Conservation (phyloP, 2,888 invertebrate genomes). For the Epistrophe grossulariae region DNA sequence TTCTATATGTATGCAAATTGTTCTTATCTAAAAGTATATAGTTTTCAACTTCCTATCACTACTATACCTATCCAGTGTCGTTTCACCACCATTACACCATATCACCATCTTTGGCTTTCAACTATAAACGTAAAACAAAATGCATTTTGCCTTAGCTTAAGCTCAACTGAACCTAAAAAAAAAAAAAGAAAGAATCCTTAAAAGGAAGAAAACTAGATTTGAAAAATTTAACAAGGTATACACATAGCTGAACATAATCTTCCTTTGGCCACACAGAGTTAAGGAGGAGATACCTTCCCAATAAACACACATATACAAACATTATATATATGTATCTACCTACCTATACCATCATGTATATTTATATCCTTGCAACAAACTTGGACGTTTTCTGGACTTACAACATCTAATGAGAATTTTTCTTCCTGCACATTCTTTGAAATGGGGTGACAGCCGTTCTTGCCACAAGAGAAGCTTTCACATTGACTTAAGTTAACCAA, state of each 20-base stretch:
- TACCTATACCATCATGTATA: neutral
- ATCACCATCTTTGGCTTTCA: slow-evolving; percentile 1
- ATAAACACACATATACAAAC: neutral
- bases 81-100: slow-evolving; percentile 23
- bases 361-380: slow-evolving; percentile 12
- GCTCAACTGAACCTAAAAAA: slow-evolving; percentile 25
- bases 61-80: neutral
- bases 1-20: slow-evolving; percentile 63
- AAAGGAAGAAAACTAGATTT: slow-evolving; percentile 31
- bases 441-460: slow-evolving; percentile 67
- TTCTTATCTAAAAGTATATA: slow-evolving; percentile 71
- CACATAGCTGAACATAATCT: slow-evolving; percentile 52
- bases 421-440: slow-evolving; percentile 48
- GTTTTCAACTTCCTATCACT: slow-evolving; percentile 61
- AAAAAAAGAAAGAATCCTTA: slow-evolving; percentile 7
- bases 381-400: slow-evolving; percentile 54
- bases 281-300: neutral
- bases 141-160: slow-evolving; percentile 56
- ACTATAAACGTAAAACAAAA: slow-evolving; percentile 45
- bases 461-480: slow-evolving; percentile 58
- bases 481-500: slow-evolving; percentile 73
- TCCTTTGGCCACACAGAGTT: slow-evolving; percentile 29
- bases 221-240: slow-evolving; percentile 37
- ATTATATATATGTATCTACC: no score
- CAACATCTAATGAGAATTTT: slow-evolving; percentile 69